Conservation (phyloP, 1,140 invertebrate species). For the Gryon sp. region DNA sequence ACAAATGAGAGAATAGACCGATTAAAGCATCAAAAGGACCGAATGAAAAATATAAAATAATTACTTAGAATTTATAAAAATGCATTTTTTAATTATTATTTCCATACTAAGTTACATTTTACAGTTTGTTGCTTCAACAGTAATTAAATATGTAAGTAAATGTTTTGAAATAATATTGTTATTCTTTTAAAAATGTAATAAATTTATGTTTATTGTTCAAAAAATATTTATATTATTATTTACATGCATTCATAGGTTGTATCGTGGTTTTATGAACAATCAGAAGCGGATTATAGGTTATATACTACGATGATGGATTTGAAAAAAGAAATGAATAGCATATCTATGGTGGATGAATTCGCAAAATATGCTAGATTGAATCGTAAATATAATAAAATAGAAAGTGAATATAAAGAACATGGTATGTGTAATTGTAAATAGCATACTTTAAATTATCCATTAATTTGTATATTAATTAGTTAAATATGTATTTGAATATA, state of each 20-base stretch:
- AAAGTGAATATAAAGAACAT: slow-evolving; percentile 74
- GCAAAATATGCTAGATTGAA: slow-evolving; percentile 82
- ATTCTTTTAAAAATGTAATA: not conserved
- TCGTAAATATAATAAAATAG: slow-evolving; percentile 78
- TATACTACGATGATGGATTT: slow-evolving; percentile 71
- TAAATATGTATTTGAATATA: too few relatives aligned
- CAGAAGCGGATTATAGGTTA: slow-evolving; percentile 56
- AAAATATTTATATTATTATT: slow-evolving; percentile 15
- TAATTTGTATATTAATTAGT: too few relatives aligned
- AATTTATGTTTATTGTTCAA: not conserved
- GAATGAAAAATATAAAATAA: not conserved
- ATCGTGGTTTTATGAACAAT: slow-evolving; percentile 56
- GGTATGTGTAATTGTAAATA: slow-evolving; percentile 50
- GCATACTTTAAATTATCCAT: not conserved
- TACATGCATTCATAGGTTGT: too few relatives aligned
- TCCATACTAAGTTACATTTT: slow-evolving; percentile 49
- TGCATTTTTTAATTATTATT: slow-evolving; percentile 50
- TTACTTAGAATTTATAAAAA: slow-evolving; percentile 14
- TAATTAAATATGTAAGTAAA: slow-evolving; percentile 56
- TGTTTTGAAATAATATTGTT: not conserved
- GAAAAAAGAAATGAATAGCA: slow-evolving; percentile 76
- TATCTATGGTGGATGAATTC: slow-evolving; percentile 82
- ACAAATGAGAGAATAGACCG: too few relatives aligned
- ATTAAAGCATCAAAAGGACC: too few relatives aligned
- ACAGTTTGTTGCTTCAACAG: slow-evolving; percentile 31